Conservation (phyloP, 2,113 vertebrate species). For the Tricholaema leucomelas region DNA sequence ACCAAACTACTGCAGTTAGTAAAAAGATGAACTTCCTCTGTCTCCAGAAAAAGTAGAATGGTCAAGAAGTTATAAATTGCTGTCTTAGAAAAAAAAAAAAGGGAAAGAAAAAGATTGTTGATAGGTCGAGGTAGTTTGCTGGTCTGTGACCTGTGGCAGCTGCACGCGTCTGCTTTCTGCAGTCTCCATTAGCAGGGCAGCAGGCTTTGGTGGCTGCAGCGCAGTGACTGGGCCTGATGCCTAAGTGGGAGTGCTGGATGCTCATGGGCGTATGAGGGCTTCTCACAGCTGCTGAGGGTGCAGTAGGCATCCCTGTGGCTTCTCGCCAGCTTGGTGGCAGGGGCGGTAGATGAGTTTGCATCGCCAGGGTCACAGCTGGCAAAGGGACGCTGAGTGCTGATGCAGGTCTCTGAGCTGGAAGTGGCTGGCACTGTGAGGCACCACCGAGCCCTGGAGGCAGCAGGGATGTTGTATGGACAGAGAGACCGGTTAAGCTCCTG, state of each 20-base stretch:
- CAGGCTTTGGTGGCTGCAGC: background rate
- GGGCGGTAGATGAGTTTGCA: background rate
- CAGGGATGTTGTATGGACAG: background rate
- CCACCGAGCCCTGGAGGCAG: accelerated
- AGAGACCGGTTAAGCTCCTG: background rate
- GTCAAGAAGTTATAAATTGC: background rate
- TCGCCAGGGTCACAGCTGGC: background rate
- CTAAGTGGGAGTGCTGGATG: background rate
- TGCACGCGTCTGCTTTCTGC: background rate
- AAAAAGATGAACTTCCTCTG: background rate
- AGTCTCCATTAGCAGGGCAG: accelerated
- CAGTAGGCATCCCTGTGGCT: background rate
- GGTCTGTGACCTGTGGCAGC: background rate
- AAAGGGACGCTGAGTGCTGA: background rate
- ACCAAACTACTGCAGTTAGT: background rate
- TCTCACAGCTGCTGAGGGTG: accelerated
- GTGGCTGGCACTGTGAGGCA: background rate
- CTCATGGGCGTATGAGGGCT: accelerated
- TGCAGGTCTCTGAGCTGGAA: background rate
- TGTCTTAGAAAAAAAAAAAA: background rate
- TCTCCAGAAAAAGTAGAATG: background rate
- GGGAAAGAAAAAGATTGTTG: background rate
- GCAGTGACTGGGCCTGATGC: accelerated
- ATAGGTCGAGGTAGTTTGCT: background rate
- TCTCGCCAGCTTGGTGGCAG: background rate